phyloP scores from a whole-genome alignment of 2,888 invertebrate species.

The Micoletzkya japonica region DNA sequence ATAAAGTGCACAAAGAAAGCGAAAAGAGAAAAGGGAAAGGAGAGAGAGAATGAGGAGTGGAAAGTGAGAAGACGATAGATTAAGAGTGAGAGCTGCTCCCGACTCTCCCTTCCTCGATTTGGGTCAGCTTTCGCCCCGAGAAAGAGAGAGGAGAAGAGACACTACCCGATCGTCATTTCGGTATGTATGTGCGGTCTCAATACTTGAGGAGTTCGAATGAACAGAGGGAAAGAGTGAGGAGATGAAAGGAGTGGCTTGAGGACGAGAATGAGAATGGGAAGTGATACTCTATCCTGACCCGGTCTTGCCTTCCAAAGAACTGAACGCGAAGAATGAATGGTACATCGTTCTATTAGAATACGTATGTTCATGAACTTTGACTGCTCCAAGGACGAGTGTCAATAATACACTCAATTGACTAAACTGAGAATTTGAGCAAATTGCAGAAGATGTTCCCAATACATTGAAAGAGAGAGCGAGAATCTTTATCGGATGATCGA shows the following conservation, averaged over 20 bases:
- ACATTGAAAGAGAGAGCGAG: too few relatives aligned
- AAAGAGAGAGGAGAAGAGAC: too few relatives aligned
- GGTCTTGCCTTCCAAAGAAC: neutral
- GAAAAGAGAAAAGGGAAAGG: constrained; percentile 5
- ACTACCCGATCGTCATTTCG: constrained; percentile 9
- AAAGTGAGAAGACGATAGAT: neutral
- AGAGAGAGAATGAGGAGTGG: neutral
- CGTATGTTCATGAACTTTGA: too few relatives aligned
- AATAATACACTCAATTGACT: too few relatives aligned
- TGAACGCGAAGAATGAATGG: too few relatives aligned
- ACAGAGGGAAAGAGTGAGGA: neutral
- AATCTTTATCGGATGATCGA: too few relatives aligned
- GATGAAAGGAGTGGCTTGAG: neutral
- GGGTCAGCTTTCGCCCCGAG: constrained; percentile 5
- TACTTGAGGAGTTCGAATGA: neutral
- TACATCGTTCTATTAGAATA: too few relatives aligned
- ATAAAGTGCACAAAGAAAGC: too few relatives aligned
- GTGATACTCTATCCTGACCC: neutral
- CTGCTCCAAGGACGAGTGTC: too few relatives aligned
- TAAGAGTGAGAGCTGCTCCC: neutral
- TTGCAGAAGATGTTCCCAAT: too few relatives aligned
- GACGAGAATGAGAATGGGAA: constrained; percentile 9
- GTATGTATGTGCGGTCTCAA: neutral
- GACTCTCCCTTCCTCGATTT: neutral
- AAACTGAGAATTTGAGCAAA: too few relatives aligned